These are phyloP conservation scores for Smutsia temminckii DNA, from an alignment of 2,797 vertebrate genomes.

Conservation along the genomic window DNA sequence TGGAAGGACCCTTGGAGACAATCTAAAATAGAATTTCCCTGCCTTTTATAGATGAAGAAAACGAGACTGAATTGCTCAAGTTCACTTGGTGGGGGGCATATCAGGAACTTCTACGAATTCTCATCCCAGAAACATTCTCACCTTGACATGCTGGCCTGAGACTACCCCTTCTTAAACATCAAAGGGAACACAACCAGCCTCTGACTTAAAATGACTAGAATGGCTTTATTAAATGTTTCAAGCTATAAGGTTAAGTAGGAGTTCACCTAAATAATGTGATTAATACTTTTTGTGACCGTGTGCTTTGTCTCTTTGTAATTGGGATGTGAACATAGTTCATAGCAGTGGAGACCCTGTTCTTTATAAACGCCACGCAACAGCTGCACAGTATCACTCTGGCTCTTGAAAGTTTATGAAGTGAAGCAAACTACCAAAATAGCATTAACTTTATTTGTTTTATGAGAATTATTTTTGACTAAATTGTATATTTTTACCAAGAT, in stretches of 20 bases:
- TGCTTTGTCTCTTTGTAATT: background rate
- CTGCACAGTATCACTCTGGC: background rate
- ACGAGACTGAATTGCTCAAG: background rate
- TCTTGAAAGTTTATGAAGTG: constrained; percentile 22
- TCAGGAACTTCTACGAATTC: background rate
- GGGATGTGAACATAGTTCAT: background rate
- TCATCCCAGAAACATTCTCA: background rate
- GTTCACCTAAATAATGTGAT: constrained; percentile 47
- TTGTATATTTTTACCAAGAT: constrained; percentile 54
- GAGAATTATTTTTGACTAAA: constrained; percentile 54
- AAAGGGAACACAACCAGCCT: background rate
- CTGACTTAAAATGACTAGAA: background rate
- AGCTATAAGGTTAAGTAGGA: constrained; percentile 45
- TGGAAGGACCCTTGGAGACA: background rate
- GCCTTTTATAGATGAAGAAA: background rate
- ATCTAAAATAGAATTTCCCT: background rate
- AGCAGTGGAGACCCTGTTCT: constrained; percentile 19
- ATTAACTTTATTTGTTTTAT: constrained; percentile 51
- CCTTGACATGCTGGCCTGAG: background rate
- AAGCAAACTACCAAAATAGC: constrained; percentile 45
- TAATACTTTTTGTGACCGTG: background rate
- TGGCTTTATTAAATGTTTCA: constrained; percentile 43
- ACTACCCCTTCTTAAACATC: background rate
- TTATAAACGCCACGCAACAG: background rate
- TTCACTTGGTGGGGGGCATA: background rate